These are phyloP conservation scores for Agrotis ipsilon DNA, from an alignment of 2,888 invertebrate genomes.

Conservation along the genomic window DNA sequence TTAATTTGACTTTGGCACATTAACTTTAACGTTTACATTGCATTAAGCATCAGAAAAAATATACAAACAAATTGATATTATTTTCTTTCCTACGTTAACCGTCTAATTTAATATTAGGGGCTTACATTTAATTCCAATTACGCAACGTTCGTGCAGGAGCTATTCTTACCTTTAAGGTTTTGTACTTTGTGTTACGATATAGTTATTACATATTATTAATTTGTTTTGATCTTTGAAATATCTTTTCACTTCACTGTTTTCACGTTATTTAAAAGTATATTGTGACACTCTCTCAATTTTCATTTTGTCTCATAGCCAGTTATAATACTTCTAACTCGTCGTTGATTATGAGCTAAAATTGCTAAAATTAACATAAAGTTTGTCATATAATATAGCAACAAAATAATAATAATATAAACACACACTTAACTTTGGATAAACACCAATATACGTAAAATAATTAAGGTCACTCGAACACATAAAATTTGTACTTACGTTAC, in stretches of 20 bases:
- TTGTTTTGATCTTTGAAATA: constrained; percentile 34
- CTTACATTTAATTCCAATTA: constrained; percentile 30
- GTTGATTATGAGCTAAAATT: constrained; percentile 73
- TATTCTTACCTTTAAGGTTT: constrained; percentile 38
- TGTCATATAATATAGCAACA: constrained; percentile 88
- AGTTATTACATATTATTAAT: constrained; percentile 19
- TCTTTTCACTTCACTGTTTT: constrained; percentile 6
- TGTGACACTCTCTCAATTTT: constrained; percentile 59
- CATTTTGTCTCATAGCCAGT: constrained; percentile 75
- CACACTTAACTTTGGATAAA: constrained; percentile 90
- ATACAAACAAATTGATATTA: constrained; percentile 43
- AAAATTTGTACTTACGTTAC: constrained; percentile 89
- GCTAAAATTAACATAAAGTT: constrained; percentile 82
- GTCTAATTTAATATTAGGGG: constrained; percentile 28
- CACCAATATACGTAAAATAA: constrained; percentile 85
- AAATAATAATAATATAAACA: constrained; percentile 88
- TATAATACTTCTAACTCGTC: constrained; percentile 75
- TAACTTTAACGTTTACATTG: constrained; percentile 69
- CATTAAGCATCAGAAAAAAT: constrained; percentile 48
- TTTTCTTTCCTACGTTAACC: constrained; percentile 35
- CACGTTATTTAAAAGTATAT: constrained; percentile 37
- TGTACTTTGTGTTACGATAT: constrained; percentile 32
- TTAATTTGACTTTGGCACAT: constrained; percentile 85
- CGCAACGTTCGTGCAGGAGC: constrained; percentile 26
- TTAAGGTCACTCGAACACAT: constrained; percentile 89